phyloP scores from a whole-genome alignment of 92 coral and sea anemone genomes.

The Porites divaricata region DNA sequence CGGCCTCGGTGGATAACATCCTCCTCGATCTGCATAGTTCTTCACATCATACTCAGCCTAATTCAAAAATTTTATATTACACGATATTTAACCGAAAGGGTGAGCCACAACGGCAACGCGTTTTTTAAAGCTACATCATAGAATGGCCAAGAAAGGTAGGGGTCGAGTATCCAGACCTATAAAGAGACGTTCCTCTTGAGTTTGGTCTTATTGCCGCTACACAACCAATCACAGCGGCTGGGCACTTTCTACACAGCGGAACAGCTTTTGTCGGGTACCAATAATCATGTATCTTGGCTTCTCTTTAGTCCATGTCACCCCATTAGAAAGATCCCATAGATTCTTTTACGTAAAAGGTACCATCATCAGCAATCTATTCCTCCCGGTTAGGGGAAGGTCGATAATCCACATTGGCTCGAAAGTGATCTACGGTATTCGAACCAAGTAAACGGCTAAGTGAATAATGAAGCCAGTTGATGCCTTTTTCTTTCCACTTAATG shows the following conservation, averaged over 20 bases:
- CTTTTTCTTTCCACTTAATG: too few species aligned
- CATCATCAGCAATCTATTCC: too few species aligned
- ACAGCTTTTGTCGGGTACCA: slow-evolving; percentile 45
- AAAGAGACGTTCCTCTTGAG: slow-evolving; percentile 42
- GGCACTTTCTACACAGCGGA: slow-evolving; percentile 35
- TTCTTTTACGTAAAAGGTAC: too few species aligned
- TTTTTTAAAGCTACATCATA: slow-evolving; percentile 25
- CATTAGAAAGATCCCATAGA: background rate
- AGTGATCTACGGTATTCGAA: too few species aligned
- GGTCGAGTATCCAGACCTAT: slow-evolving; percentile 48
- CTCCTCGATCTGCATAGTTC: too few species aligned
- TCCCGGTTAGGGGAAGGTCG: too few species aligned
- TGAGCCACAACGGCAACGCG: slow-evolving; percentile 42
- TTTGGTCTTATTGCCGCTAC: slow-evolving; percentile 17
- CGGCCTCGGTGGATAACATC: too few species aligned
- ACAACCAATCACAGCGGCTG: slow-evolving; percentile 24
- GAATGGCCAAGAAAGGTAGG: slow-evolving; percentile 22
- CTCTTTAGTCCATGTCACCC: slow-evolving; percentile 13
- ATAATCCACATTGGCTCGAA: too few species aligned
- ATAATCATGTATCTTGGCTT: slow-evolving; percentile 48
- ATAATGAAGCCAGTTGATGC: too few species aligned
- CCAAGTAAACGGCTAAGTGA: too few species aligned
- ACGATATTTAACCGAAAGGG: slow-evolving; percentile 33
- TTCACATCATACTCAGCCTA: too few species aligned
- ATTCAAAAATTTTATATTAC: slow-evolving; percentile 33